Base-by-base conservation (phyloP, 2,888 invertebrate genomes). In the Muschampia plurimacula region DNA sequence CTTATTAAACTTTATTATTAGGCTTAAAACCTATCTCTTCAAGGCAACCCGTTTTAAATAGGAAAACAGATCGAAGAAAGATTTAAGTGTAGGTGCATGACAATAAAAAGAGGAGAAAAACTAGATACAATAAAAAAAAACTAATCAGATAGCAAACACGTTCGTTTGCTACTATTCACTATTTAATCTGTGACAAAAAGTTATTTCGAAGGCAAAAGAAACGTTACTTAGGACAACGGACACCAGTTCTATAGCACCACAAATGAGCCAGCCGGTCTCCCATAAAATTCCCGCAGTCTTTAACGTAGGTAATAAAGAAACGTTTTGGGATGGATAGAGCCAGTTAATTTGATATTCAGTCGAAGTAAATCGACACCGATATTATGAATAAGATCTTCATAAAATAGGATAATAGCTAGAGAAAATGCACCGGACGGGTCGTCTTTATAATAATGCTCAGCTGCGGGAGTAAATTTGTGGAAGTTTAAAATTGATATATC, bases 291-390 rank as follows among this genome's bases (percentile, higher is more conserved):
- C 6, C 7, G 7, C 68, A 15, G 69, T 41, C 49, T 62, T 63
- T 15, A 63, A 63, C 36, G 52, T 49, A 41, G 22, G 22, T 22
- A 22, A 52, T 49, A 63, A 10, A 49, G 62, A 63, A 62, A 52
- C 62, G 41, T 55, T 64, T 69, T 57, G 55, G 64, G 69, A 15
- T 44, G 3, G 44, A 64, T 32, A 57, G 64, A 55, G 15, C 63
- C 64, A 63, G 69, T 55, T 28, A 55, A 69, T 69, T 57, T 55
- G n/a, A 63, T 69, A 63, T 44, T 41, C 57, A 69, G 64, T 69
- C 55, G 55, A 15, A 55, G 55, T 41, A 64, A 64, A 55, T 57
- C 52, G 57, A 60, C 60, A 49, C 60, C 39, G 12, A 55, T 22
- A 12, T 57, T 63, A 69, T 64, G 64, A 64, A 64, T 69, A 64